Evolutionary conservation across 2,797 vertebrate species (phyloP), one percentile per base, ranked within the genome.

Genomic region (Haliaeetus albicilla): DNA sequence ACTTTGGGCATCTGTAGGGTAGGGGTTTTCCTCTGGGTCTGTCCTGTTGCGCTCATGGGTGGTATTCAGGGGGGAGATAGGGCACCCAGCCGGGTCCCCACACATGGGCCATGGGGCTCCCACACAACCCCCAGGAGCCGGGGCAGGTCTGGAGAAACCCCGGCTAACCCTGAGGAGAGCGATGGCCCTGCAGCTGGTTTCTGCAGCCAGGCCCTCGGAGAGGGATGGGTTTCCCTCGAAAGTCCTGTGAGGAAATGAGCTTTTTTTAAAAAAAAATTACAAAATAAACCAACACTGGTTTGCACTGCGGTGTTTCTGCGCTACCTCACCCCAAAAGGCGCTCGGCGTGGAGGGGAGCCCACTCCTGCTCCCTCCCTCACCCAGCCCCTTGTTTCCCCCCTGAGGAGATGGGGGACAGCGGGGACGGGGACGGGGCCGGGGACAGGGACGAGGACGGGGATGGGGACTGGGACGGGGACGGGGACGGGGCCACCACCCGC

Each of bases 61-160:
- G 46, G 19, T 28, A 35, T 11, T 31, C 33, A 7, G 20, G 3
- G 25, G 27, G 33, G 3, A 24, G 7, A 33, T 1, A 3, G 33
- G 23, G 31, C 1, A 1, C 53, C 25, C 37, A 11, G 19, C 11
- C 0, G 1, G 22, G 37, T 33, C 44, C 28, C 6, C 24, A 18
- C 6, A 2, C 3, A 1, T 10, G 31, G 31, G 31, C 14, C 30
- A 17, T 14, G 28, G 41, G 44, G 28, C 4, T 65, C 9, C 53
- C 31, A 22, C 3, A 1, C n/a, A 33, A 28, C 30, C 6, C 6
- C 9, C 41, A 5, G 12, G 27, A 33, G 43, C 18, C 7, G 2
- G 35, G 18, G 18, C 27, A 33, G 14, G 7, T 30, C 37, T 19
- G 68, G 43, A 51, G 80, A 25, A 13, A 4, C 19, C 31, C 11